A percentile compares a stretch with the other conserved stretches of the same genome.
These are phyloP conservation scores for Seira sanloemensis DNA, from an alignment of 2,888 invertebrate genomes.

Conservation along the genomic window DNA sequence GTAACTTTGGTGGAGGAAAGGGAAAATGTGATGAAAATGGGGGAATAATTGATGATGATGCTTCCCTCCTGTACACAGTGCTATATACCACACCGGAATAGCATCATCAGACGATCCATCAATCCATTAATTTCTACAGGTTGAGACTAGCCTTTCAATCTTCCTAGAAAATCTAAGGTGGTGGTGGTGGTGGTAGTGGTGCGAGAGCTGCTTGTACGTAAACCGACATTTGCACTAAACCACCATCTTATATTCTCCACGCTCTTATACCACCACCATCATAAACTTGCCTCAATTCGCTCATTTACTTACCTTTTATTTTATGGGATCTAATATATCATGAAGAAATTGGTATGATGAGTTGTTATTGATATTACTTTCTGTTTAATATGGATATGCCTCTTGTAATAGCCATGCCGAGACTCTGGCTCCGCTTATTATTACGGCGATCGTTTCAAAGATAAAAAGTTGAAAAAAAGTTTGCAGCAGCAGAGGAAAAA, in stretches of 20 bases:
- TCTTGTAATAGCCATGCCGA: conserved; percentile 26
- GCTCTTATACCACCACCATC: too few species aligned
- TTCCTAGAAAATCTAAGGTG: conserved; percentile 47
- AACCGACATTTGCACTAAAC: too few species aligned
- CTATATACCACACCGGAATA: conserved; percentile 3
- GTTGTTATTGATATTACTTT: conserved; percentile 61
- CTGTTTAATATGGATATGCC: conserved; percentile 37
- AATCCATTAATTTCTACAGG: conserved; percentile 21
- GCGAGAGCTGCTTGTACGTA: too few species aligned
- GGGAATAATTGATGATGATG: conserved; percentile 60
- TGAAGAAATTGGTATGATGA: conserved; percentile 62
- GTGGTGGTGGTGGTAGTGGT: conserved; percentile 29
- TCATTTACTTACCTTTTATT: conserved; percentile 52
- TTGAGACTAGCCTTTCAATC: conserved; percentile 36
- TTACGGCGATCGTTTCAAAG: conserved; percentile 46
- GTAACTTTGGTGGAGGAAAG: conserved; percentile 57
- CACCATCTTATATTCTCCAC: too few species aligned
- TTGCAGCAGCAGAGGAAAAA: conserved; percentile 19
- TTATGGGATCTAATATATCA: conserved; percentile 63
- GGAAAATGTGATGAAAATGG: conserved; percentile 65
- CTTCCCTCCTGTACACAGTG: conserved; percentile 18
- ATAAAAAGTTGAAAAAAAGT: conserved; percentile 36
- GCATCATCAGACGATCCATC: conserved; percentile 26
- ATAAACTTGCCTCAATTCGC: too few species aligned
- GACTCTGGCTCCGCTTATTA: conserved; percentile 55